Percentiles rank a stretch among this genome's conserved stretches.
phyloP scores from a whole-genome alignment of 2,797 vertebrate species.

The Darevskia mixta region DNA sequence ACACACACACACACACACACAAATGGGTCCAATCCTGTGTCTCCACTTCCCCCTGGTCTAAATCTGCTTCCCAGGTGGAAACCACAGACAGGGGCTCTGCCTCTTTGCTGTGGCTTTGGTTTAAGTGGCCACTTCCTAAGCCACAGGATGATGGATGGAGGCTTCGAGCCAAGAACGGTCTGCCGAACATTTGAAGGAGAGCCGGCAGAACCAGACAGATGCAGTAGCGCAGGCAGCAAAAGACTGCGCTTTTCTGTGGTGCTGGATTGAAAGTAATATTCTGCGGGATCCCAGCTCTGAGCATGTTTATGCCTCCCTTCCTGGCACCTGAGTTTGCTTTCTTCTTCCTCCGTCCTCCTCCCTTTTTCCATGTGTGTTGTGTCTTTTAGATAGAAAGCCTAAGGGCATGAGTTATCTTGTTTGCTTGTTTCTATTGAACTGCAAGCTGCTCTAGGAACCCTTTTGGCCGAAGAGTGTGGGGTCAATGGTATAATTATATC shows the following conservation, averaged over 20 bases:
- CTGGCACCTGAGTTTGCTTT: no score
- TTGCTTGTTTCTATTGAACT: no score
- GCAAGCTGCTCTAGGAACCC: no score
- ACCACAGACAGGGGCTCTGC: neutral
- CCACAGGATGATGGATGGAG: slow-evolving; percentile 16
- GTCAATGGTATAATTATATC: no score
- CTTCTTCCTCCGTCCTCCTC: no score
- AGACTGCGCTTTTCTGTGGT: neutral
- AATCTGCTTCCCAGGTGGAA: slow-evolving; percentile 19
- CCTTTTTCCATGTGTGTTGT: no score
- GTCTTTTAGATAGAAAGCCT: no score
- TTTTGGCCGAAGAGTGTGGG: no score
- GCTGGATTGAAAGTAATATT: neutral
- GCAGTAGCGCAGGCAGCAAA: neutral
- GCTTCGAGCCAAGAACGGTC: slow-evolving; percentile 15
- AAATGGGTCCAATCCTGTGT: no score
- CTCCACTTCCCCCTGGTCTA: no score
- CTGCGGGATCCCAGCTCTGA: neutral
- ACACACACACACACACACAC: fast-evolving
- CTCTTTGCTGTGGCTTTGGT: slow-evolving; percentile 20
- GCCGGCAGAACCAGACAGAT: neutral
- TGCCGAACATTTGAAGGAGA: slow-evolving; percentile 2
- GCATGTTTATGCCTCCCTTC: no score
- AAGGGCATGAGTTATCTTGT: no score
- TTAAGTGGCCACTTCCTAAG: slow-evolving; percentile 31